Base-by-base conservation (phyloP, 1,140 invertebrate genomes). In the Zeugodacus cucurbitae region DNA sequence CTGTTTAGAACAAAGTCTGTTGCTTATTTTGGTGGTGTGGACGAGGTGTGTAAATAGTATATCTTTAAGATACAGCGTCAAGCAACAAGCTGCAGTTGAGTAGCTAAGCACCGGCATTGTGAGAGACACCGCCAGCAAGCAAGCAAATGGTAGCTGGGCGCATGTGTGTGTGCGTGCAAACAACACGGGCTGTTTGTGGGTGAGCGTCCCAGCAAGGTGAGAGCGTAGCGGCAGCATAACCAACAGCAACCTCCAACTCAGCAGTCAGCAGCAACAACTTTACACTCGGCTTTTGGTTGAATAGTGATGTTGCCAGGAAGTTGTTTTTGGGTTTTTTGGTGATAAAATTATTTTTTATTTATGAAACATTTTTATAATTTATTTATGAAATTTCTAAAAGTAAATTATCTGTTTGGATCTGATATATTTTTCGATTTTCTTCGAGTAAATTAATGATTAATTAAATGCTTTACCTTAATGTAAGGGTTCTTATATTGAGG, bases 1-100 rank as follows among this genome's bases (percentile, higher is more conserved):
- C n/a, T 5, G 41, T 29, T 32, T 29, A 22, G 5, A 41, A 11
- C 7, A 8, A 4, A 11, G 17, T 22, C 22, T 67, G 26, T 44
- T 74, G 67, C 37, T 74, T 41, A 74, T n/a, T n/a, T n/a, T n/a
- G 37, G 14, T 22, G 67, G 67, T 20, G 67, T 74, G 48, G 48
- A 3, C 11, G 48, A 54, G 3, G 11, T 54, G 11, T 54, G 48
- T 54, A 54, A 54, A 54, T 54, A 14, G 2, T 17, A 10, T 54
- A 82, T 82, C 41, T 82, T 22, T 26, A 82, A 82, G 74, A 48
- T 82, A 82, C 74, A 29, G 4, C n/a, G 26, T 5, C 22, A 82
- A 82, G 74, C 74, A 82, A 82, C 74, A 82, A 74, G 74, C 74
- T 82, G 74, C 74, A 26, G n/a, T 26, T 14, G 74, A 82, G 74